Conservation (phyloP, 2,797 vertebrate species). For the Intellagama lesueurii region DNA sequence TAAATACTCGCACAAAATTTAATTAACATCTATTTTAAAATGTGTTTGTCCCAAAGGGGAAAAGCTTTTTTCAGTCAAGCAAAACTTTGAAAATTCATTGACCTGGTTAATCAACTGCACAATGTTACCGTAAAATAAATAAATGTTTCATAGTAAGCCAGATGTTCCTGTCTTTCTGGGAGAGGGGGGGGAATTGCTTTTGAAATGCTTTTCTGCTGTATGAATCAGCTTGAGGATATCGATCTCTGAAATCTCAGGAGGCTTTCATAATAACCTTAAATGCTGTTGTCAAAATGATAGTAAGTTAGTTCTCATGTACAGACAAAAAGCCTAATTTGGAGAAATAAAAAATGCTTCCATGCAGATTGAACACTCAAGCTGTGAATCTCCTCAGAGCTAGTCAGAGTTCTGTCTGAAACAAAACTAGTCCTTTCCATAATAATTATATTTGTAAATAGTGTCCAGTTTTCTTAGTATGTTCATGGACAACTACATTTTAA, state of each 20-base stretch:
- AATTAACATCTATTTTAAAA: neutral
- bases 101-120: neutral
- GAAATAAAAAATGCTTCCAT: slow-evolving; percentile 70
- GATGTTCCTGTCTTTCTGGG: slow-evolving; percentile 51
- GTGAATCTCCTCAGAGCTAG: slow-evolving; percentile 22
- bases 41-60: neutral
- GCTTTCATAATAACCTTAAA: slow-evolving; percentile 66
- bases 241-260: slow-evolving; percentile 60
- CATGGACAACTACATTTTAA: slow-evolving; percentile 54
- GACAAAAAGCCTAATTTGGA: slow-evolving; percentile 66
- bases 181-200: slow-evolving; percentile 51
- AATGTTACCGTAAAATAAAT: slow-evolving; percentile 31
- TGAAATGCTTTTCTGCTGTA: slow-evolving; percentile 59
- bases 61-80: neutral
- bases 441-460: slow-evolving; percentile 62
- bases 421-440: slow-evolving; percentile 39
- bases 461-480: slow-evolving; percentile 45
- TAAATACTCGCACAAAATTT: neutral
- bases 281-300: slow-evolving; percentile 69
- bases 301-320: slow-evolving; percentile 58
- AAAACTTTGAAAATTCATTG: neutral
- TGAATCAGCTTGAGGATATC: slow-evolving; percentile 66
- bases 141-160: slow-evolving; percentile 48
- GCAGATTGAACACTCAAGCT: slow-evolving; percentile 66
- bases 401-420: slow-evolving; percentile 53